Base-by-base conservation (phyloP, 2,888 invertebrate genomes). In the Drosophila hamatofila region DNA sequence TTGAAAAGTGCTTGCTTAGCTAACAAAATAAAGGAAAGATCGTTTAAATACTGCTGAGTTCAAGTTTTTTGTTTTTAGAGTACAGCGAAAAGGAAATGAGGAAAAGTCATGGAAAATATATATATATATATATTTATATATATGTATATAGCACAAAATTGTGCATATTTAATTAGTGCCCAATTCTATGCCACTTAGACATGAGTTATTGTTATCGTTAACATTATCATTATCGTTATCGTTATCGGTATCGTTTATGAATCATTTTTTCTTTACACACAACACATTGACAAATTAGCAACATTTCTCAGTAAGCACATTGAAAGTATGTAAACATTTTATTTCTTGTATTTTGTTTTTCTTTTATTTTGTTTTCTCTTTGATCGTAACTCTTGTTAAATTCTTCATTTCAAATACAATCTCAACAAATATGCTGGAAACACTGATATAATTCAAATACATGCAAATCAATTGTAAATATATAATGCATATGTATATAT, bases 161-260 rank as follows among this genome's bases (percentile, higher is more conserved):
- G 88, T 88, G 88, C 80, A 80, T 64, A 73, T 83, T 85, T 83
- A 74, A 88, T 83, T 54, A 83, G 83, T 83, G 83, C 88, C 39
- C 46, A 61, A 69, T 54, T 66, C 41, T 52, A 52, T 73, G 72
- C 65, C 78, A 73, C 60, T 60, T 78, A 59, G 42, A 60, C 59
- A 75, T 73, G 74, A 78, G 76, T 74, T 73, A 63, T 67, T 73
- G 61, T 75, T 68, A 75, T 76, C 68, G 56, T 63, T 75, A 75
- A 63, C 66, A 21, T 73, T 52, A 62, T 62, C 69, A 30, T 62
- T 33, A 65, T 63, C 48, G 42, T 57, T 65, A 59, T 71, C 39
- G 48, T 42, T 49, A 69, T 72, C 46, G 48, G 54, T 49, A 69
- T 68, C 57, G 46, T 69, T 66, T 65, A 69, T 49, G 57, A 68